Evolutionary conservation across 2,113 vertebrate genomes (phyloP), one percentile per base, ranked within the genome.

Genomic region (Theristicus caerulescens): DNA sequence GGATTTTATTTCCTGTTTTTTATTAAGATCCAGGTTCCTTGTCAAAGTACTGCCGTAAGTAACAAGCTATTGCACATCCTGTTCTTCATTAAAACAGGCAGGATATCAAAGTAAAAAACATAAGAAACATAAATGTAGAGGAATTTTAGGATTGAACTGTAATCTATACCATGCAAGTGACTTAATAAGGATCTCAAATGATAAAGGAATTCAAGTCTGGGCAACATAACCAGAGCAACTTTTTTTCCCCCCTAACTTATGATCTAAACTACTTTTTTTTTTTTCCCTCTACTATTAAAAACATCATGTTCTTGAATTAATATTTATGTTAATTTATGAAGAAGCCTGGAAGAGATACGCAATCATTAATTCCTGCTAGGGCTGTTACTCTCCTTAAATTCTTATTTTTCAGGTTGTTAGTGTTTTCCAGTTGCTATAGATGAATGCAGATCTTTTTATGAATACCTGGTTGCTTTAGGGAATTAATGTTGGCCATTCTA

Each of bases 1-100:
- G 97, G 97, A 87, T 96, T 97, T 98, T 98, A 98, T 99, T 98
- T 98, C 97, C 98, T 98, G 96, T 97, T 97, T 96, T 93, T 97
- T 97, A 97, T 98, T 98, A 97, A 98, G 97, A 98, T 90, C 91
- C 88, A 96, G 94, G 94, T 95, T 95, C 82, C 94, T 93, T 91
- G 94, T 96, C 96, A 97, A 97, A 96, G 94, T 96, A 94, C 82
- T 95, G 89, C 95, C 76, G 91, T 96, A 96, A 96, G 96, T 95
- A 94, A 96, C 92, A 93, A 95, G 92, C 95, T 93, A 93, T 95
- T 95, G 95, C 92, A 96, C 92, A 96, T 96, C 96, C 96, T 95
- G 95, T 94, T 97, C 97, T 97, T 96, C 97, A 97, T 97, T 96
- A 97, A 95, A 96, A 96, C 92, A 96, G 96, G 95, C 96, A 95